These are phyloP conservation scores for Hydrocynus forskahlii DNA, from an alignment of 2,797 vertebrate species.

Conservation along the genomic window DNA sequence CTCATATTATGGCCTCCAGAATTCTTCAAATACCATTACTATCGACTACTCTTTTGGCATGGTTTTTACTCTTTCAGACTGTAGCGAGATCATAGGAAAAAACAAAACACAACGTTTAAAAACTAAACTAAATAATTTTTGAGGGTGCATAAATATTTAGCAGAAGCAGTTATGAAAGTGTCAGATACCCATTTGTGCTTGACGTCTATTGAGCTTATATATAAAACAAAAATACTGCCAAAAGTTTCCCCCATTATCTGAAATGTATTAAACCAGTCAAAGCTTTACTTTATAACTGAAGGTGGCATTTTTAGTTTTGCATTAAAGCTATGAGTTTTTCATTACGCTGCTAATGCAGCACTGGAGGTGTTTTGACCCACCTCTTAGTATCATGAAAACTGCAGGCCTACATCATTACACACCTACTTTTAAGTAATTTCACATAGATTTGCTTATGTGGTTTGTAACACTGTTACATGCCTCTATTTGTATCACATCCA, in stretches of 20 bases:
- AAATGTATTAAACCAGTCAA: too few species aligned
- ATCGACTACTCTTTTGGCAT: not conserved
- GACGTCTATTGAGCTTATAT: not conserved
- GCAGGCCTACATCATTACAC: not conserved
- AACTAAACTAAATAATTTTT: not conserved
- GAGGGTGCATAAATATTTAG: not conserved
- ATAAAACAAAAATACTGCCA: not conserved
- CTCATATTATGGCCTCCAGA: not conserved
- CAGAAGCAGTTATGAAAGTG: not conserved
- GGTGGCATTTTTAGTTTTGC: not conserved
- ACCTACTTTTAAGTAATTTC: not conserved
- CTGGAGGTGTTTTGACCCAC: not conserved
- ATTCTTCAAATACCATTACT: not conserved
- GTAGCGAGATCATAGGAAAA: not conserved
- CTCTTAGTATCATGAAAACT: not conserved
- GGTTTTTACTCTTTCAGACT: not conserved
- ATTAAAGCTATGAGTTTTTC: not conserved
- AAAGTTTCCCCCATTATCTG: not conserved
- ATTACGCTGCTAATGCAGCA: not conserved
- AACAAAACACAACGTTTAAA: not conserved
- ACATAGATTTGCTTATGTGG: not conserved
- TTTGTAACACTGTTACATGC: not conserved
- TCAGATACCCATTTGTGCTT: not conserved
- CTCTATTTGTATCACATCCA: not conserved
- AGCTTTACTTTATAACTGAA: too few species aligned